Base-by-base conservation (phyloP, 1,140 invertebrate genomes). In the Microvelia longipes region DNA sequence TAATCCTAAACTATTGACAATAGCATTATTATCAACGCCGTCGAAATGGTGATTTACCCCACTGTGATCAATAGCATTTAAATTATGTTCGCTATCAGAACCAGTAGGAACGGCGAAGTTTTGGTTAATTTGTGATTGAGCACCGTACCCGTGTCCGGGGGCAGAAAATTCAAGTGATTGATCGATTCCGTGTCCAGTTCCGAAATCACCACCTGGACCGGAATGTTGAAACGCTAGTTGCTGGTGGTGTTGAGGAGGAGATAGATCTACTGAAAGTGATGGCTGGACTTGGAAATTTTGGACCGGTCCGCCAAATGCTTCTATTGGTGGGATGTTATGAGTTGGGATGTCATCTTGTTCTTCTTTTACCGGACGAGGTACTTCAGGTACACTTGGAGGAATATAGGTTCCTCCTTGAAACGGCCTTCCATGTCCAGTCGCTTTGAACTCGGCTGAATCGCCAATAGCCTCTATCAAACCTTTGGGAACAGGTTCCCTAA, bases 401-500 rank as follows among this genome's bases (percentile, higher is more conserved):
- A 88, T 79, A 74, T 88, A 88, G 0, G 84, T 80, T 2, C 80
- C 79, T 0, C 82, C 80, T 67, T 80, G 78, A 65, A 78, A 72
- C 73, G 76, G 71, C 66, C 72, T 71, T 74, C 76, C 67, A 81
- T 81, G 0, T 82, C 82, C 25, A 75, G 81, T 69, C 25, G 62
- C 70, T 35, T 74, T 72, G 19, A 67, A 74, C 67, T 74, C 66
- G 14, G 70, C 75, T 79, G 84, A 77, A 27, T 79, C 79, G 71
- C 82, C 85, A 69, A 86, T 86, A 19, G 85, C 83, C 72, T 87
- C 81, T 1, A 88, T 77, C 1, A 90, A 75, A 1, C 86, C 87
- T 66, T 80, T 79, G 1, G 89, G 88, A 1, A 90, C 85, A 0
- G 85, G 83, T 29, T 89, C 86, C 68, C 87, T 82, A 75, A 89